These are phyloP conservation scores for Nephrotoma guestfalica DNA, from an alignment of 2,888 invertebrate genomes.

Conservation along the genomic window DNA sequence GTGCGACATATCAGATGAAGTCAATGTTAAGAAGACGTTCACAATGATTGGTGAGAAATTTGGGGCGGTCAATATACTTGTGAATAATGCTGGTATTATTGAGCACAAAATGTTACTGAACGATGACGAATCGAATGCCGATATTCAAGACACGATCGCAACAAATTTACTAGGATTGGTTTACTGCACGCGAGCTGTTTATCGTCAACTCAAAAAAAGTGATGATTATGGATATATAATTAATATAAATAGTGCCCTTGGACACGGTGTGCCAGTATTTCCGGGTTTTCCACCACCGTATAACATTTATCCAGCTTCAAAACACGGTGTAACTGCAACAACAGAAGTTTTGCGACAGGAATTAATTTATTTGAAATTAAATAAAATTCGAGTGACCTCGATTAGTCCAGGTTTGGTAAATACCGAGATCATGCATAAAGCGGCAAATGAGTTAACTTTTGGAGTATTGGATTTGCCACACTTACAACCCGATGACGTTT, in stretches of 20 bases:
- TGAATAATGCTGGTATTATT: slow-evolving; percentile 41
- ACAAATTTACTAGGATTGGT: slow-evolving; percentile 32
- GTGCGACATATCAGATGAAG: slow-evolving; percentile 39
- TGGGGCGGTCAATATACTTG: slow-evolving; percentile 39
- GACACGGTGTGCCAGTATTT: slow-evolving; percentile 30
- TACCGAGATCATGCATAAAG: background rate
- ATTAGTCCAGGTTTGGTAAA: background rate
- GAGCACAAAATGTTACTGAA: slow-evolving; percentile 13
- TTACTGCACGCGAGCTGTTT: slow-evolving; percentile 32
- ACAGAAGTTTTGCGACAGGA: slow-evolving; percentile 26
- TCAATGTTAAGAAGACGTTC: slow-evolving; percentile 38
- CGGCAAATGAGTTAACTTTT: background rate
- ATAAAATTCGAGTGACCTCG: background rate
- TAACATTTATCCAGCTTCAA: slow-evolving; percentile 22
- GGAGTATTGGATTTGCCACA: background rate
- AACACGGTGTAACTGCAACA: slow-evolving; percentile 24
- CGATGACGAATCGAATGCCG: slow-evolving; percentile 13
- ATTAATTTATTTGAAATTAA: slow-evolving; percentile 13
- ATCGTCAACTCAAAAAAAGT: slow-evolving; percentile 33
- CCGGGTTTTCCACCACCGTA: background rate
- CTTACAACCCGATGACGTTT: background rate
- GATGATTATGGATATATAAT: slow-evolving; percentile 32
- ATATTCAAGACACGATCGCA: slow-evolving; percentile 27
- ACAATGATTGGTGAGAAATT: slow-evolving; percentile 32
- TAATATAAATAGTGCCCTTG: slow-evolving; percentile 34